Evolutionary conservation across 2,888 invertebrate genomes (phyloP).

Genomic region (Drosophila mercatorum): DNA sequence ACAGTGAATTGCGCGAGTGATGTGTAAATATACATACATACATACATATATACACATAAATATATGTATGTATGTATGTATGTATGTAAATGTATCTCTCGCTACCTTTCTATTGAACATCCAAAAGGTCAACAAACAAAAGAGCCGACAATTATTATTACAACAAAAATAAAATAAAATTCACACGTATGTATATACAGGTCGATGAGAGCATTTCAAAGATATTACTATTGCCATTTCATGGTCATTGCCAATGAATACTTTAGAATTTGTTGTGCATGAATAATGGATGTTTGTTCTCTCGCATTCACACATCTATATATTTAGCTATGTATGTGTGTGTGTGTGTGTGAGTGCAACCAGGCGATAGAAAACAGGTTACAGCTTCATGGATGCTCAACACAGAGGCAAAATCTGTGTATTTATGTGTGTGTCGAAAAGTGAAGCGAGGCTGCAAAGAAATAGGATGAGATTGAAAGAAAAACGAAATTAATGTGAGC

Average conservation of each 20-base stretch:
- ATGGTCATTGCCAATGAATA: conserved; percentile 77
- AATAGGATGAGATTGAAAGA: conserved; percentile 64
- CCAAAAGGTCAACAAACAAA: conserved; percentile 73
- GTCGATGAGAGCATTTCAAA: conserved; percentile 45
- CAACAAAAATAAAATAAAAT: conserved; percentile 20
- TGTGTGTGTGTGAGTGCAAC: conserved; percentile 40
- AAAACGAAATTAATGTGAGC: conserved; percentile 59
- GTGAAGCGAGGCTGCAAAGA: conserved; percentile 40
- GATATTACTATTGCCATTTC: conserved; percentile 62
- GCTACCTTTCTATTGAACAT: conserved; percentile 41
- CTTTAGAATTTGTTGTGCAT: conserved; percentile 44
- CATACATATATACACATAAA: not conserved
- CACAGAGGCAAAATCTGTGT: conserved; percentile 40
- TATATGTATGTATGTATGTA: not conserved
- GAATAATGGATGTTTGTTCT: conserved; percentile 32
- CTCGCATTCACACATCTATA: conserved; percentile 16
- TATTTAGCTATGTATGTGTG: conserved; percentile 33
- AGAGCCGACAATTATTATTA: conserved; percentile 49
- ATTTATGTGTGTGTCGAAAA: conserved; percentile 53
- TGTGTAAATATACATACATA: not conserved
- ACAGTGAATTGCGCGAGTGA: conserved; percentile 30
- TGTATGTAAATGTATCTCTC: not conserved
- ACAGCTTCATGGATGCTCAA: conserved; percentile 37
- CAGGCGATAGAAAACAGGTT: conserved; percentile 71
- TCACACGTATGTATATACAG: conserved; percentile 56